Conservation (phyloP, 2,113 vertebrate genomes). For the Damaliscus lunatus region DNA sequence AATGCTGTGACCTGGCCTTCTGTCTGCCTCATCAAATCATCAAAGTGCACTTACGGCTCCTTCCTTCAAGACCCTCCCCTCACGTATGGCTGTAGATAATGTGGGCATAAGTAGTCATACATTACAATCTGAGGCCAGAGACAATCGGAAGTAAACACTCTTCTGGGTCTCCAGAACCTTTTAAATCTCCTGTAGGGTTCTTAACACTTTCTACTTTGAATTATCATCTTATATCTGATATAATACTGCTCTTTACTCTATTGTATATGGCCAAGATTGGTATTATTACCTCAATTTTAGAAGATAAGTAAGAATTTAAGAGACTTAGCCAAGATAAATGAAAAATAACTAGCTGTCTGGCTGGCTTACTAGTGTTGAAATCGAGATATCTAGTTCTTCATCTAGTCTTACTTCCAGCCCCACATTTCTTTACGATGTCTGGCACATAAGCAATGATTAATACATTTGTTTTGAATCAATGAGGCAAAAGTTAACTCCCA, state of each 20-base stretch:
- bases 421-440: neutral
- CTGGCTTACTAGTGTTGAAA: neutral
- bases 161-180: neutral
- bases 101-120: neutral
- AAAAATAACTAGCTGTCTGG: neutral
- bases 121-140: neutral
- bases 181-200: neutral
- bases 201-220: neutral
- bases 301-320: neutral
- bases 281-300: neutral
- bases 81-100: neutral
- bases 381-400: neutral
- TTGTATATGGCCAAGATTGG: neutral
- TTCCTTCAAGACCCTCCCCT: neutral
- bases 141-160: neutral
- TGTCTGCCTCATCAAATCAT: neutral
- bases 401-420: neutral
- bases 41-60: neutral
- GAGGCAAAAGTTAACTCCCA: neutral
- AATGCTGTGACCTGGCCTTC: neutral
- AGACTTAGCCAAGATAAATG: neutral
- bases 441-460: neutral
- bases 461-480: neutral
- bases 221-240: neutral
- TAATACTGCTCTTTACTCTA: neutral